Conservation (phyloP, 2,888 invertebrate species). For the Dorcus hopei region DNA sequence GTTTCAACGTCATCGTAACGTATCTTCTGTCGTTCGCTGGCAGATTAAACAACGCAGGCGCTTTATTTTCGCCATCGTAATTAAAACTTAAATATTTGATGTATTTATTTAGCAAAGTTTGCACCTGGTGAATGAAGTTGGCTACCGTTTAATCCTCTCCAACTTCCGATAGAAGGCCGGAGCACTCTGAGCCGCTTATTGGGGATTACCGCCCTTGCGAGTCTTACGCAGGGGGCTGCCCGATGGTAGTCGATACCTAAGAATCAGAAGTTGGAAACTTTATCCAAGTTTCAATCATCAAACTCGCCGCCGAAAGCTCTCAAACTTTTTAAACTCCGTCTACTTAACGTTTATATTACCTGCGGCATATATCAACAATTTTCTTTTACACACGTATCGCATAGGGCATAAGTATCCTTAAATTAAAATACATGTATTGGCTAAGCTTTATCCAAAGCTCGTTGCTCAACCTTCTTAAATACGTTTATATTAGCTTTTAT, state of each 20-base stretch:
- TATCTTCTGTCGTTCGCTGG: no score
- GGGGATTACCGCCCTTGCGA: slow-evolving; percentile 26
- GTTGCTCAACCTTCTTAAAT: neutral
- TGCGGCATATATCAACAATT: no score
- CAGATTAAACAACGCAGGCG: no score
- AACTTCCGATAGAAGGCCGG: slow-evolving; percentile 21
- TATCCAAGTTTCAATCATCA: neutral
- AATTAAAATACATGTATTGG: no score
- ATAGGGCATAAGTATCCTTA: no score
- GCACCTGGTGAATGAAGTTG: slow-evolving; percentile 24
- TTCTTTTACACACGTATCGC: no score
- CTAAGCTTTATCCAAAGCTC: neutral
- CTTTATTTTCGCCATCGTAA: neutral
- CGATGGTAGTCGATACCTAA: neutral
- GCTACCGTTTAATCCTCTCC: slow-evolving; percentile 22
- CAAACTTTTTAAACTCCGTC: neutral
- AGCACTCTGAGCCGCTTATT: slow-evolving; percentile 27
- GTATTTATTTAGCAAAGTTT: slow-evolving; percentile 21
- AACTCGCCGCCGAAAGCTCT: neutral
- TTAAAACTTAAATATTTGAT: slow-evolving; percentile 1
- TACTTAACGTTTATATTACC: no score
- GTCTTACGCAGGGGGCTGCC: neutral
- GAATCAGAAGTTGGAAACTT: neutral
- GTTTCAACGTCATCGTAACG: no score
- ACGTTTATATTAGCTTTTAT: no score